Base-by-base conservation (phyloP, 2,113 vertebrate species). In the Caloenas nicobarica region DNA sequence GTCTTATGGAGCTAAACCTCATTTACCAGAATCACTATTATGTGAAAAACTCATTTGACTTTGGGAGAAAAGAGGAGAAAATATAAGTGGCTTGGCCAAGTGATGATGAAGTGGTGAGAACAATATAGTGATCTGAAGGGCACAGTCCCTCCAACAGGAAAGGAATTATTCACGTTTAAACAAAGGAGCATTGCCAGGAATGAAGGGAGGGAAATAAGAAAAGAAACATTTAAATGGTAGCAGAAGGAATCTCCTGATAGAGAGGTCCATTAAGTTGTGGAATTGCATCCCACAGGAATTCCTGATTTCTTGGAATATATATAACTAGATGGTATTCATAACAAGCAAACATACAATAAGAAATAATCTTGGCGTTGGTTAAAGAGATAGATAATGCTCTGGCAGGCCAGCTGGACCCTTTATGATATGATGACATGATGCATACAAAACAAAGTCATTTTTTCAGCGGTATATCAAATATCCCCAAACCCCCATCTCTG, bases 1-100 rank as follows among this genome's bases (percentile, higher is more conserved):
- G 31, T 80, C 88, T 91, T 92, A 81, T 5, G 42, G 70, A 89
- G 78, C 86, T 81, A 91, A 94, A 94, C 86, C 83, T 95, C 95
- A 89, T 95, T 92, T 94, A 93, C 74, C 62, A 80, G 91, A 95
- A 93, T 94, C 81, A 80, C 78, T 94, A 95, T 82, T 93, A 93
- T 73, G 66, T 87, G 71, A 88, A 95, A 92, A 96, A 74, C 56
- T 94, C 81, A 91, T 96, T 92, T 97, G 83, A 94, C 88, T 96
- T 92, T 89, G 83, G 65, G 83, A 95, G 77, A 95, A 92, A 95
- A 94, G 86, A 95, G 72, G 50, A 95, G 88, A 96, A 96, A 95
- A 94, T 86, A 38, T 70, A 94, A 95, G 86, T 77, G 40, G 50
- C 54, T 91, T 92, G 93, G 86, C 73, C 84, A 96, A 91, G 92